Percentiles rank a stretch among this genome's conserved stretches.
Conservation (phyloP, 1,140 invertebrate genomes). For the Megathymus violae region DNA sequence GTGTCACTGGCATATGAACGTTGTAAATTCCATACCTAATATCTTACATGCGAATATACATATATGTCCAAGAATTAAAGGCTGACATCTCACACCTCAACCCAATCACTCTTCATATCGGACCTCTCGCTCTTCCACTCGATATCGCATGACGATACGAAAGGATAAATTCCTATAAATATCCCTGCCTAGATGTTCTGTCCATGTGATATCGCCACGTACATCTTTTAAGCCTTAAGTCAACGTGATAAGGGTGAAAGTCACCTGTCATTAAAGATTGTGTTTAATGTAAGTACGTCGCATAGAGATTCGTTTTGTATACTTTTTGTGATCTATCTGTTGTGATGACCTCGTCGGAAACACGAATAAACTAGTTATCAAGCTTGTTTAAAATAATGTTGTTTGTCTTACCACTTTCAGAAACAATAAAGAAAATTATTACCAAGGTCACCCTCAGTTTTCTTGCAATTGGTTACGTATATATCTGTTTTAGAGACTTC, state of each 20-base stretch:
- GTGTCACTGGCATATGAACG: too few relatives aligned
- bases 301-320: slow-evolving; percentile 29
- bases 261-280: slow-evolving; percentile 9
- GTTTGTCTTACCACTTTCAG: not conserved
- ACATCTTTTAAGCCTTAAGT: not conserved
- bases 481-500: too few relatives aligned
- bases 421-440: not conserved
- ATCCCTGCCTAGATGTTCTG: slow-evolving; percentile 28
- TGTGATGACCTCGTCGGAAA: slow-evolving; percentile 25
- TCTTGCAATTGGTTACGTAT: slow-evolving; percentile 18
- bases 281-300: slow-evolving; percentile 16
- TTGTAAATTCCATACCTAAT: not conserved
- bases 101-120: slow-evolving; percentile 18
- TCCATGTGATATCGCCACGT: slow-evolving; percentile 16
- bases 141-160: slow-evolving; percentile 27
- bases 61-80: slow-evolving; percentile 20
- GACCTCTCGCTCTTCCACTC: slow-evolving; percentile 24
- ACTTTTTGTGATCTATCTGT: slow-evolving; percentile 28
- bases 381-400: not conserved
- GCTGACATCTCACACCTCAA: slow-evolving; percentile 10
- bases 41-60: too few relatives aligned
- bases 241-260: slow-evolving; percentile 9
- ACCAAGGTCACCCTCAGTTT: not conserved
- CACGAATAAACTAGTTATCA: not conserved
- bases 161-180: slow-evolving; percentile 33